Evolutionary conservation across 2,113 vertebrate species (phyloP), one percentile per base, ranked within the genome.

Genomic region (Esox niger): DNA sequence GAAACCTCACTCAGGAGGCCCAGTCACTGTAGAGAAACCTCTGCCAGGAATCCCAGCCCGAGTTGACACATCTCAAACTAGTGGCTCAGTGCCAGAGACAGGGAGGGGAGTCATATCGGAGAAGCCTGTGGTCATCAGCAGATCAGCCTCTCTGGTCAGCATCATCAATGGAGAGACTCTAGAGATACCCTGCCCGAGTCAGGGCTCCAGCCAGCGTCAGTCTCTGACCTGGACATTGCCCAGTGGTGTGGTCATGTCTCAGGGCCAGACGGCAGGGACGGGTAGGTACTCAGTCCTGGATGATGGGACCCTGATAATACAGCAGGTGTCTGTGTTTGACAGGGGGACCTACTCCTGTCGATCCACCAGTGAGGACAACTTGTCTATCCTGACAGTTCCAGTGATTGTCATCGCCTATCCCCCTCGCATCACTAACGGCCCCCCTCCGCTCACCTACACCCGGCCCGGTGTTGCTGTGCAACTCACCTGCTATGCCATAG

Each of bases 351-450:
- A 98, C 79, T 61, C 83, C 4, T 98, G 97, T 83, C 90, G 87
- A 66, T 83, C 77, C 6, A 84, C 84, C 0, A 88, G 88, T 0
- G 81, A 82, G 0, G 70, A 90, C 0, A 93, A 92, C 11, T 79
- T 90, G 35, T 82, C 90, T 0, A 62, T 91, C 6, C 56, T 90
- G 74, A 94, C 79, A 0, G 86, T 95, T 17, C 93, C 95, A 0
- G 96, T 98, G n/a, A 96, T 98, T 0, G 92, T 98, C 2, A 93
- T 98, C 0, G 95, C 95, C 1, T 97, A 96, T 65, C 95, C 95
- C 0, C 97, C 97, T 0, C 90, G 94, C 1, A 96, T 98, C 79
- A 96, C 94, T 66, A 91, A 82, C 1, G 93, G 95, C 35, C 94
- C 95, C 2, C 77, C 92, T 0, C 92, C 93, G 0, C 90, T 95